Percentiles rank a stretch among this genome's conserved stretches.
phyloP scores from a whole-genome alignment of 2,888 invertebrate species.

The Macaria liturata region DNA sequence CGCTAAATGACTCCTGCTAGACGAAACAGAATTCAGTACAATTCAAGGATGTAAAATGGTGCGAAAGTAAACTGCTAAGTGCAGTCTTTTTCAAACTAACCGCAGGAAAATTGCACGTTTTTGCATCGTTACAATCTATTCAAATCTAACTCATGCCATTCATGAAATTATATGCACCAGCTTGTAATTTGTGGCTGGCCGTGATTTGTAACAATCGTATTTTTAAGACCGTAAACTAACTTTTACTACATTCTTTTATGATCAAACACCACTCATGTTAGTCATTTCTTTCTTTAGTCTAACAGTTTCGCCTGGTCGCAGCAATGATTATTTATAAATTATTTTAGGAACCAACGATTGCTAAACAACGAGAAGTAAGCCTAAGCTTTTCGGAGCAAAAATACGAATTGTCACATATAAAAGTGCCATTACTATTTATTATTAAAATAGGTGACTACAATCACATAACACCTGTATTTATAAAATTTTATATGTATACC shows the following conservation, averaged over 20 bases:
- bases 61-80: slow-evolving; percentile 13
- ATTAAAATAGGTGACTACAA: no score
- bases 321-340: no score
- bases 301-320: no score
- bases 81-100: slow-evolving; percentile 4
- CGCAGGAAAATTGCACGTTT: slow-evolving; percentile 18
- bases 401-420: no score
- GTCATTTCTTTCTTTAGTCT: no score
- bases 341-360: no score
- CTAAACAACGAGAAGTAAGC: no score
- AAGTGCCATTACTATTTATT: no score
- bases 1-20: not conserved
- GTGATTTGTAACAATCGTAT: not conserved
- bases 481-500: slow-evolving; percentile 20
- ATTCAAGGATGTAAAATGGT: not conserved
- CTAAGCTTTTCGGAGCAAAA: no score
- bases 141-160: slow-evolving; percentile 13
- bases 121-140: slow-evolving; percentile 5
- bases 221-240: not conserved
- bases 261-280: no score
- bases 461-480: no score
- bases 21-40: not conserved
- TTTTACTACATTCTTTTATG: no score
- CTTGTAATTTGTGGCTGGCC: slow-evolving; percentile 1
- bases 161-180: slow-evolving; percentile 10